phyloP scores from a whole-genome alignment of 2,113 vertebrate species.

The Pomatostomus ruficeps region DNA sequence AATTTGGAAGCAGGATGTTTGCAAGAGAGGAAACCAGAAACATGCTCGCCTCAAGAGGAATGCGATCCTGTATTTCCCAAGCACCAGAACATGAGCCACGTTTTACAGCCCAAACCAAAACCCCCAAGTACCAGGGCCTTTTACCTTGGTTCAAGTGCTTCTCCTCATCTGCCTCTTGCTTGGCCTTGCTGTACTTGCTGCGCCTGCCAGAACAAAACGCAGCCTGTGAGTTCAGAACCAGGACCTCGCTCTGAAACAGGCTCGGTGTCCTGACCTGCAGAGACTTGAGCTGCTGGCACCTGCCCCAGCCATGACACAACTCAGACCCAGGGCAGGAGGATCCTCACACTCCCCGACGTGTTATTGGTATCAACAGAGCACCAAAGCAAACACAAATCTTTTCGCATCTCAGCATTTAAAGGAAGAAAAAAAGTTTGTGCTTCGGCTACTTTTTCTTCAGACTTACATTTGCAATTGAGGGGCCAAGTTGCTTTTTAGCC shows the following conservation, averaged over 20 bases:
- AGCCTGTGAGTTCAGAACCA: not conserved
- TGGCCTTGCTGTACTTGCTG: conserved; percentile 96
- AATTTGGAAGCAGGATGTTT: not conserved
- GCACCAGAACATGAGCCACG: not conserved
- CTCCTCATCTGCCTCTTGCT: conserved; percentile 95
- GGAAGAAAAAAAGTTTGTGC: not conserved
- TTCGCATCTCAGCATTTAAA: not conserved
- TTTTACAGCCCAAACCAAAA: not conserved
- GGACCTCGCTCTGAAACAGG: not conserved
- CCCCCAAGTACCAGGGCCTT: not conserved
- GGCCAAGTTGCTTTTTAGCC: not conserved
- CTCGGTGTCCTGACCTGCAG: not conserved
- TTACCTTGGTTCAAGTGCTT: conserved; percentile 96
- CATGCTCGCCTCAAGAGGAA: not conserved
- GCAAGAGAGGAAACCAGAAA: not conserved
- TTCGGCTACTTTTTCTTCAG: not conserved
- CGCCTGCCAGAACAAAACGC: conserved; percentile 75
- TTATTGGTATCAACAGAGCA: not conserved
- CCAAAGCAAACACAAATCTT: not conserved
- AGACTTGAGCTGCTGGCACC: conserved; percentile 7
- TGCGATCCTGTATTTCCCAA: not conserved
- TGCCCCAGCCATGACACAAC: not conserved
- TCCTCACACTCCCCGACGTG: not conserved
- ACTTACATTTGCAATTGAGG: not conserved
- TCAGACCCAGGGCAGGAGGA: not conserved